Conservation (phyloP, 1,140 invertebrate genomes). For the Carposina sasakii region DNA sequence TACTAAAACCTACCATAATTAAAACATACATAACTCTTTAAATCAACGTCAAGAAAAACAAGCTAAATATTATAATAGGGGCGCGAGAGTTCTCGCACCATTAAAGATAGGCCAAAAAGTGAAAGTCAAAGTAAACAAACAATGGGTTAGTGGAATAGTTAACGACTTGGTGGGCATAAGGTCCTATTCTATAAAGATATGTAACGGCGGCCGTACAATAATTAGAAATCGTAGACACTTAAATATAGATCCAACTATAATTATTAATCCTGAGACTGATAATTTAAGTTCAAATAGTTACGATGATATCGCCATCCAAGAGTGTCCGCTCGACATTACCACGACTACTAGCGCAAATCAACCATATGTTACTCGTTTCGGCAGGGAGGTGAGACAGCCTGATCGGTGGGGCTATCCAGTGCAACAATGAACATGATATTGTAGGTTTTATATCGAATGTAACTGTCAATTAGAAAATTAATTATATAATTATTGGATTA, state of each 20-base stretch:
- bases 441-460: too few relatives aligned
- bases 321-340: too few relatives aligned
- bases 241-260: not conserved
- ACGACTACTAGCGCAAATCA: not conserved
- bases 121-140: conserved; percentile 4
- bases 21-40: not conserved
- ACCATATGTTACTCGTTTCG: conserved; percentile 9
- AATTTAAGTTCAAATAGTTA: not conserved
- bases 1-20: conserved; percentile 7
- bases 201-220: conserved; percentile 1
- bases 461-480: too few relatives aligned
- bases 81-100: not conserved
- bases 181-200: conserved; percentile 6
- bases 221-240: conserved; percentile 11
- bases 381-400: conserved; percentile 9
- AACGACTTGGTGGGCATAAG: not conserved
- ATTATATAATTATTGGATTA: too few relatives aligned
- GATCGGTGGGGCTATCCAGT: conserved; percentile 11
- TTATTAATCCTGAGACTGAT: conserved; percentile 5
- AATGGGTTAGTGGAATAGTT: conserved; percentile 2
- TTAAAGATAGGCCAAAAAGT: conserved; percentile 6
- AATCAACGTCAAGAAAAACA: not conserved
- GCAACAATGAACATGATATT: too few relatives aligned
- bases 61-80: conserved; percentile 2
- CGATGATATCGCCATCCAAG: not conserved